Base-by-base conservation (phyloP, 2,888 invertebrate species). In the Lepidocyrtoides sp. region DNA sequence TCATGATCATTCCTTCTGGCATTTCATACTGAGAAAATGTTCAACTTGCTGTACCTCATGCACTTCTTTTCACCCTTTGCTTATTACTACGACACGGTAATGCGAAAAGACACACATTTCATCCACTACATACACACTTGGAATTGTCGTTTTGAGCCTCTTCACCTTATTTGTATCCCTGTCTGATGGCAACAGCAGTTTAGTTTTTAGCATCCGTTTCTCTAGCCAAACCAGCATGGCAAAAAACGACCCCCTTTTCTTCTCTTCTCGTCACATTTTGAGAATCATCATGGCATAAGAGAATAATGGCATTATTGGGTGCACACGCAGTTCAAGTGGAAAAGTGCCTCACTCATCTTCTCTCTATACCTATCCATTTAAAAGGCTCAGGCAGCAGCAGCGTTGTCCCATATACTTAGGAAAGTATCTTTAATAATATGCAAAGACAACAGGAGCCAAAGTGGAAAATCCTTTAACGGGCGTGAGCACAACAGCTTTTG, bases 221-320 rank as follows among this genome's bases (percentile, higher is more conserved):
- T 44, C 10, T 17, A 36, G n/a, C 54, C 20, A 17, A 63, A 72
- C 75, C 23, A 4, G 8, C 60, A 57, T n/a, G 60, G 32, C 41
- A 32, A 4, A 36, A 41, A 5, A 20, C 8, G n/a, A 57, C 44
- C 36, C 32, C 79, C 23, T 32, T 63, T 66, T 63, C 77, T 66
- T 63, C 63, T 83, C 63, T 8, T 12, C 57, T 44, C 83, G 32
- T 66, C 66, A 48, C 66, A 44, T 83, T 66, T 66, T 72, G 44
- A 66, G 83, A 83, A 66, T 54, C 66, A 83, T 83, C 66, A 63
- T 48, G 41, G 83, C 72, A 89, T 84, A 84, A 90, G 90, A 84
- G 90, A 84, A 90, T 90, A 90, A 90, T 90, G 90, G 84, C 79
- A 90, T 90, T 90, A 90, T 90, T 90, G 90, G 89, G 84, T 84